A percentile compares a stretch with the other conserved stretches of the same genome.
Evolutionary conservation across 92 coral and sea anemone species (phyloP).

Genomic region (Phenganax marumi): DNA sequence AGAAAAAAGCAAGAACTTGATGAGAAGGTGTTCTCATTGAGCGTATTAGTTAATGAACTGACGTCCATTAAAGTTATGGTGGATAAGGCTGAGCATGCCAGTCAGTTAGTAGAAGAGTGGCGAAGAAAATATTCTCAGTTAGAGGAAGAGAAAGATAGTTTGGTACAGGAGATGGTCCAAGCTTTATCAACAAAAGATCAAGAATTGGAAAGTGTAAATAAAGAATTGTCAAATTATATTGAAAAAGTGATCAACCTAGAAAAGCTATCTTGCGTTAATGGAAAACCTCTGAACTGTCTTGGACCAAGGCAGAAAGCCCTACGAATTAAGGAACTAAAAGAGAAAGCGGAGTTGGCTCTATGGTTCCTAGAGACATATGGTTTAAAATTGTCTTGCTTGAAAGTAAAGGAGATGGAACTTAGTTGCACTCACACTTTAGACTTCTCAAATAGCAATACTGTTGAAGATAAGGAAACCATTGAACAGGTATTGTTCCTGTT

Average conservation of each 20-base stretch:
- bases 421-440: not conserved
- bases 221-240: conserved; percentile 15
- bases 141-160: conserved; percentile 31
- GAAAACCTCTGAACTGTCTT: not conserved
- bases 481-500: conserved; percentile 5
- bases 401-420: not conserved
- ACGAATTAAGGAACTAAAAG: conserved; percentile 29
- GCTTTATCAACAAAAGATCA: conserved; percentile 9
- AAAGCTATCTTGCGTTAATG: not conserved
- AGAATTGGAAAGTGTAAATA: not conserved
- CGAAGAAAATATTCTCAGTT: conserved; percentile 43
- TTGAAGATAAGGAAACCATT: not conserved
- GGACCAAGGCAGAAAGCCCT: conserved; percentile 18
- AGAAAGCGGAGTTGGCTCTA: conserved; percentile 36
- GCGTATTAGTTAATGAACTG: conserved; percentile 48
- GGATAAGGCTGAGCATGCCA: conserved; percentile 23
- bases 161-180: conserved; percentile 6
- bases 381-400: not conserved
- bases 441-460: not conserved
- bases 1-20: not conserved
- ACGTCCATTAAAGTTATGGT: conserved; percentile 46
- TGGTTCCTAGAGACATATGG: conserved; percentile 46
- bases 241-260: not conserved
- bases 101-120: conserved; percentile 56
- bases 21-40: not conserved